Conservation (phyloP, 2,888 invertebrate species). For the Idaea dimidiata region DNA sequence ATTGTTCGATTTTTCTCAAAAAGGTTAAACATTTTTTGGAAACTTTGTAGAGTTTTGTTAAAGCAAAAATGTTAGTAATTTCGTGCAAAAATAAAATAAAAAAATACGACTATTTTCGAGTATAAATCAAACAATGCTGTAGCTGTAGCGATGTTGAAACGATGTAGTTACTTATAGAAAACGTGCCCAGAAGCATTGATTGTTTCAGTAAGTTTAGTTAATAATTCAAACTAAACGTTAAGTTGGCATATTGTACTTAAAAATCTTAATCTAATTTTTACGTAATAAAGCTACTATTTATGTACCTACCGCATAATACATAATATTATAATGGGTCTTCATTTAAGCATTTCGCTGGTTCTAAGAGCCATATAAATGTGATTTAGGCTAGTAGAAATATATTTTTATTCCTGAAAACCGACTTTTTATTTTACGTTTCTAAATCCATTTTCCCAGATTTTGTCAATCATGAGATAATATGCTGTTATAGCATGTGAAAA, state of each 20-base stretch:
- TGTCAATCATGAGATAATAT: no score
- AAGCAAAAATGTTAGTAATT: no score
- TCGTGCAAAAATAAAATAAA: no score
- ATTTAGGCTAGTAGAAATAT: conserved; percentile 51
- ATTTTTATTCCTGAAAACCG: conserved; percentile 44
- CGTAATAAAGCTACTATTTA: conserved; percentile 10
- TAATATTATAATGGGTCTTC: conserved; percentile 29
- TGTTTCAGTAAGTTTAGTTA: neutral
- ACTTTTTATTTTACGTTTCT: conserved; percentile 29
- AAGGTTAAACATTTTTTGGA: no score
- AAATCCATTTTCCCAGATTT: neutral
- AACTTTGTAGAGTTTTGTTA: no score
- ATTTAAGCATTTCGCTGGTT: conserved; percentile 41
- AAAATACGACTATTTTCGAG: no score
- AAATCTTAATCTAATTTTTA: neutral
- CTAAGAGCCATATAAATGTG: conserved; percentile 49
- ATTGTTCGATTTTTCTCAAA: no score
- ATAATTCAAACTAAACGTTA: neutral
- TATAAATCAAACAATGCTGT: no score
- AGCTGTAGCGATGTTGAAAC: no score
- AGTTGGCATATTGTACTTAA: conserved; percentile 1
- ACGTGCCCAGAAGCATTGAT: no score
- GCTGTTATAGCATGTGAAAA: no score
- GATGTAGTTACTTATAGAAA: no score
- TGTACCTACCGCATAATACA: conserved; percentile 26